Evolutionary conservation across 2,888 invertebrate genomes (phyloP), one percentile per base, ranked within the genome.

Genomic region (Leptopilina syphax): DNA sequence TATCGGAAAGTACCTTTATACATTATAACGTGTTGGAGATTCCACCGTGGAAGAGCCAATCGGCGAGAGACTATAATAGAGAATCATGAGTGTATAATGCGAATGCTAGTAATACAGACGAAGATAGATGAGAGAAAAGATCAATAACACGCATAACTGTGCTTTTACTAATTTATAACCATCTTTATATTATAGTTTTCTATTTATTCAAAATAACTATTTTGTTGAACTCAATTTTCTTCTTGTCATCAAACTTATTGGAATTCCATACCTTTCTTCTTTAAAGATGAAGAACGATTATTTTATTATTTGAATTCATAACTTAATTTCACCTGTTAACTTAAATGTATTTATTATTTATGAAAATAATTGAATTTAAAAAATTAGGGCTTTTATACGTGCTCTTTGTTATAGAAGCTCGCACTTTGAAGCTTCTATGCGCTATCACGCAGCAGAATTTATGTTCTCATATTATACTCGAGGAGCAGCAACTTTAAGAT

Each of bases 1-100:
- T 81, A 83, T 82, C 54, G 81, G 34, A 27, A 54, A 73, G 34
- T 54, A 27, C 70, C 24, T 57, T 57, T 73, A 57, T 73, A 34
- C n/a, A 4, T 57, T 57, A 41, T 34, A 73, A 57, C 34, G 57
- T n/a, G 73, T 73, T 73, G 4, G 73, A 57, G 57, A 73, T 73
- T 73, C 57, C 54, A 57, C 50, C 13, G n/a, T 3, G 57, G 73
- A 54, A 73, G 57, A 57, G n/a, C 73, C 57, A 57, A 73, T 73
- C 57, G 73, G 34, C 34, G 57, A 73, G 73, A 44, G 44, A 34
- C 3, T 57, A 73, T 73, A 57, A 57, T 57, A 57, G 73, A 73
- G 57, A 57, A 57, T 34, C 57, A 54, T 27, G 18, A 34, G n/a
- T 54, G 54, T 57, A 34, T 34, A 73, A 57, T 73, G 34, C 57